Base-by-base conservation (phyloP, 2,797 vertebrate species). In the Acropternis orthonyx region DNA sequence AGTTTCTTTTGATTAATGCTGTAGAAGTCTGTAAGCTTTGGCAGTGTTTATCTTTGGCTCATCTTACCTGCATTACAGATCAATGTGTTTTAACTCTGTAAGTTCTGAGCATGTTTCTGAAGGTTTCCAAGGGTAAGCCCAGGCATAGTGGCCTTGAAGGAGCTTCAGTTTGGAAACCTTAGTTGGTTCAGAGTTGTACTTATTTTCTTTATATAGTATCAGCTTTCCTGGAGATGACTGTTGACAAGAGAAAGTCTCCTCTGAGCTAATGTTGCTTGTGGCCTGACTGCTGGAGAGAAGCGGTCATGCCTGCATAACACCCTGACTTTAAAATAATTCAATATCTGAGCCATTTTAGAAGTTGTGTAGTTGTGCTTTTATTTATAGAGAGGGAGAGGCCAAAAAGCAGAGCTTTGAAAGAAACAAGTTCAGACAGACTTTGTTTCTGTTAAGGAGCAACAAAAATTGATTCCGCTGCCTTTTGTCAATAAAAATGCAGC, bases 1-100 rank as follows among this genome's bases (percentile, higher is more conserved):
- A 54, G 56, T 93, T 94, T 87, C 78, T 93, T 93, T 94, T 91
- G 89, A 92, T 95, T 93, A 88, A 85, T 82, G 74, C 79, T 93
- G 67, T 82, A 91, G 92, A 92, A 93, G 34, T 46, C 20, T 90
- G 41, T 82, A 86, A 92, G 89, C 83, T 95, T 88, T 88, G 83
- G 49, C 83, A 82, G 41, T 94, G 88, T 93, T 97, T 97, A 76
- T 87, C 89, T 94, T 86, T 82, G 80, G 71, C 85, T 93, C 67
- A 46, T 95, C 41, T 95, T 92, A 91, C 72, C 79, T 92, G 80
- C 13, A 3, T 92, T 93, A 59, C 56, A 91, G 78, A 93, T 92
- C 67, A 85, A 65, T 89, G 68, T 55, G 37, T 85, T 92, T 89
- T 80, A 94, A 86, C 18, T 9, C 71, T 82, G 3, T 72, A 63